Conservation (phyloP, 2,888 invertebrate species). For the Argynnis bischoffii region DNA sequence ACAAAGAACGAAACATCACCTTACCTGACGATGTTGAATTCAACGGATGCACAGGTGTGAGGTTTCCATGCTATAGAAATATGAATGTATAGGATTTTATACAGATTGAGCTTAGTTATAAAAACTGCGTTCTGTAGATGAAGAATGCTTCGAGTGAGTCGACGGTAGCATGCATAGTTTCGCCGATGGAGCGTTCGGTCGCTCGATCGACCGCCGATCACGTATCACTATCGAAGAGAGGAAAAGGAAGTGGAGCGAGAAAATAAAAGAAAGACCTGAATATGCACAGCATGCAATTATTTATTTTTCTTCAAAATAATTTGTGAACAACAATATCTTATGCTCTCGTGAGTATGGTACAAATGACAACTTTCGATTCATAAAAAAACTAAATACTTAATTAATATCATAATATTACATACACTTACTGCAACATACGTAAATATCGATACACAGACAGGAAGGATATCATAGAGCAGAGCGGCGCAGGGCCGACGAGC, state of each 20-base stretch:
- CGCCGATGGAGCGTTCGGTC: not conserved
- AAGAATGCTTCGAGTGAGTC: not conserved
- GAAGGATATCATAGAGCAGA: constrained; percentile 18
- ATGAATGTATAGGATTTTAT: not conserved
- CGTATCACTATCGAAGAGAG: not conserved
- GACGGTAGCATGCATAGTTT: constrained; percentile 3
- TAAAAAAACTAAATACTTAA: constrained; percentile 77
- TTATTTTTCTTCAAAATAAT: constrained; percentile 79
- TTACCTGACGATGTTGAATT: constrained; percentile 21
- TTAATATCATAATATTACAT: constrained; percentile 36
- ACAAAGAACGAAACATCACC: constrained; percentile 5
- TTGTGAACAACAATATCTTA: constrained; percentile 76
- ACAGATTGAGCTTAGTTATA: not conserved
- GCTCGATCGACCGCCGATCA: not conserved
- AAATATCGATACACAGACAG: constrained; percentile 16
- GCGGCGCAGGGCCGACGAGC: not conserved
- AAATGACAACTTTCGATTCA: constrained; percentile 76
- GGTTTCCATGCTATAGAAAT: constrained; percentile 21
- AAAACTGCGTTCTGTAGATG: not conserved
- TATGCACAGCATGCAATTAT: constrained; percentile 76
- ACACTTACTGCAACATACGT: constrained; percentile 32
- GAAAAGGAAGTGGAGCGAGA: constrained; percentile 40
- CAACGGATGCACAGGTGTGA: constrained; percentile 16
- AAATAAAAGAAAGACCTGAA: constrained; percentile 51
- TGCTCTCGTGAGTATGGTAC: constrained; percentile 73